A percentile compares a stretch with the other conserved stretches of the same genome.
phyloP scores from a whole-genome alignment of 2,888 invertebrate genomes.

The Galerucella calmariensis region DNA sequence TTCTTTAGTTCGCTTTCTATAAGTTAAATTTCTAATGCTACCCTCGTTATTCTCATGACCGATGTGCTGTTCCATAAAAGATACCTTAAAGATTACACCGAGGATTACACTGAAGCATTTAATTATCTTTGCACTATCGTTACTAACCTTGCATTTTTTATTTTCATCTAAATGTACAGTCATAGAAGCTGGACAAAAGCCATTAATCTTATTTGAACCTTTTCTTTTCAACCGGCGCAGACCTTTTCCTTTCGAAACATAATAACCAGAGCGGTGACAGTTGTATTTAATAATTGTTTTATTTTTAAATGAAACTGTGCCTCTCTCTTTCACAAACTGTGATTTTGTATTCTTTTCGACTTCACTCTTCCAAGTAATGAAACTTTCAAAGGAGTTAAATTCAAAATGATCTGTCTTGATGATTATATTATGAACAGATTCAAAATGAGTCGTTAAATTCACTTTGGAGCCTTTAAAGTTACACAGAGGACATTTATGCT shows the following conservation, averaged over 20 bases:
- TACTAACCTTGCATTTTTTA: not conserved
- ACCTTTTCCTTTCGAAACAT: slow-evolving; percentile 3
- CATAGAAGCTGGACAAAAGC: slow-evolving; percentile 8
- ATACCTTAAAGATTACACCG: not conserved
- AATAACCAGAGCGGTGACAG: slow-evolving; percentile 5
- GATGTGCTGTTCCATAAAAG: not conserved
- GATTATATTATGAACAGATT: not conserved
- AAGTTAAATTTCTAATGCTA: not conserved
- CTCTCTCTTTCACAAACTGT: slow-evolving; percentile 5
- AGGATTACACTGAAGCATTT: not conserved
- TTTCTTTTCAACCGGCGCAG: not conserved
- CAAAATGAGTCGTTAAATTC: slow-evolving; percentile 8
- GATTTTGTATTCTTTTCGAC: slow-evolving; percentile 17
- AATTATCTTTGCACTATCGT: not conserved
- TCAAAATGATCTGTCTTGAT: not conserved
- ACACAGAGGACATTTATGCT: slow-evolving; percentile 12
- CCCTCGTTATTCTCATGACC: slow-evolving; percentile 2
- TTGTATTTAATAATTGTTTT: not conserved
- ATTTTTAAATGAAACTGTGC: slow-evolving; percentile 3
- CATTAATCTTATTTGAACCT: slow-evolving; percentile 14
- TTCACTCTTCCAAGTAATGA: slow-evolving; percentile 15
- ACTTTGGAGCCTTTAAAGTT: slow-evolving; percentile 14
- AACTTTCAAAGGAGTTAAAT: not conserved
- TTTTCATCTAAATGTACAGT: not conserved
- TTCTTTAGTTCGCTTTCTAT: not conserved